Evolutionary conservation across 1,140 invertebrate genomes (phyloP), one percentile per base, ranked within the genome.

Genomic region (Lasaia peninsularis): DNA sequence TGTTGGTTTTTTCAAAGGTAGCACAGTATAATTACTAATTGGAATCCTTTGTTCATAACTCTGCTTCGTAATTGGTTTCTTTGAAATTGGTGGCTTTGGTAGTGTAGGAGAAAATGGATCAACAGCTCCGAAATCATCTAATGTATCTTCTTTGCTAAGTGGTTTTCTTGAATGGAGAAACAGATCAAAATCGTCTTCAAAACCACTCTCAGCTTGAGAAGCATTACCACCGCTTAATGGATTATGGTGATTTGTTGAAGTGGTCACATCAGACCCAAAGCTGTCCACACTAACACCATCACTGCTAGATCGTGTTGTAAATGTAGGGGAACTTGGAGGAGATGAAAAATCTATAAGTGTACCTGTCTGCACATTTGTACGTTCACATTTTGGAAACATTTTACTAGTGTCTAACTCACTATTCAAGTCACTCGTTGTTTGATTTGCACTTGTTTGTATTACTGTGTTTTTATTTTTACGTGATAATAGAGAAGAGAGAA

Each of bases 181-280:
- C 14, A 93, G 90, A 68, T 94, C 93, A 77, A 94, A 94, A 73
- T 95, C 94, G 84, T 95, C 94, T 75, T 94, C 94, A 69, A 94
- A 94, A 20, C 92, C 93, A 86, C 93, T 94, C 77, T 94, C 93
- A 50, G 92, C 91, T 71, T 93, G 92, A n/a, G 93, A 94, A 6
- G 92, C 92, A 69, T 92, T 93, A n/a, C 92, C 92, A 62, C 92
- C 92, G 63, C 69, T 92, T 75, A 81, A 86, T 61, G 69, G 89
- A 90, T 87, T 81, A n/a, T 80, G 80, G 31, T 88, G 81, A 52
- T 85, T 89, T 5, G 92, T 92, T 56, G 92, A 92, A 3, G 91
- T 91, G 18, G 92, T 92, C n/a, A 91, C 91, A 75, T 94, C 93
- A 21, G 93, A 94, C 50, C 93, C 93, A 67, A 94, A 94, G 72